Percentiles rank a stretch among this genome's conserved stretches.
Conservation (phyloP, 2,113 vertebrate species). For the Uropsilus gracilis region DNA sequence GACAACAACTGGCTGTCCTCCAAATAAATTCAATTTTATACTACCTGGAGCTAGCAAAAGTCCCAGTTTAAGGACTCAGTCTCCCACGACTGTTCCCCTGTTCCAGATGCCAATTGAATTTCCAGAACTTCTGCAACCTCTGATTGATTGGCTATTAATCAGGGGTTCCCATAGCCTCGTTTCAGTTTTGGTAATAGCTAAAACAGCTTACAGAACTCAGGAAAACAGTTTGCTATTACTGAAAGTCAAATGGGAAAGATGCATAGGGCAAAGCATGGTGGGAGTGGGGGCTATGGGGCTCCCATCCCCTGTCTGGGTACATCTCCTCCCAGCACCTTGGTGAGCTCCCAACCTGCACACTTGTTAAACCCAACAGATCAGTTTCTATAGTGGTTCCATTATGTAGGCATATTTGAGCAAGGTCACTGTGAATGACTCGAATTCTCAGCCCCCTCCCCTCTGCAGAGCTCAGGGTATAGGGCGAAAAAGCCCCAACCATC, state of each 20-base stretch:
- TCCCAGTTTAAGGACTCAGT: background rate
- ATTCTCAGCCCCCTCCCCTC: no score
- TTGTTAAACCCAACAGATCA: background rate
- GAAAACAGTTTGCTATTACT: background rate
- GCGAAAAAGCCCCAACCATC: background rate
- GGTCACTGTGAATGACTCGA: background rate
- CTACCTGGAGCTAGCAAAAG: background rate
- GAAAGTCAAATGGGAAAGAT: background rate
- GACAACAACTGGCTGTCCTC: background rate
- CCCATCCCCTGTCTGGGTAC: background rate
- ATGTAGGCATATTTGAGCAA: background rate
- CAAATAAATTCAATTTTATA: background rate
- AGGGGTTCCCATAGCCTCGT: background rate
- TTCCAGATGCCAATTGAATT: background rate
- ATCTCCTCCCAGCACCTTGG: background rate
- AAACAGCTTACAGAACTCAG: background rate
- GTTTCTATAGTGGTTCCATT: background rate
- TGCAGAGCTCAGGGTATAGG: background rate
- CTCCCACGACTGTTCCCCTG: background rate
- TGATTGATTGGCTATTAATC: background rate
- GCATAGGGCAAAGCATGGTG: background rate
- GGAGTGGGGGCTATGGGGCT: no score
- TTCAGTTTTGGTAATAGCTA: background rate
- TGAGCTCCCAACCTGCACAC: background rate
- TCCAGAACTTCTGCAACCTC: background rate